Conservation (phyloP, 2,797 vertebrate genomes). For the Galagoides demidoff region DNA sequence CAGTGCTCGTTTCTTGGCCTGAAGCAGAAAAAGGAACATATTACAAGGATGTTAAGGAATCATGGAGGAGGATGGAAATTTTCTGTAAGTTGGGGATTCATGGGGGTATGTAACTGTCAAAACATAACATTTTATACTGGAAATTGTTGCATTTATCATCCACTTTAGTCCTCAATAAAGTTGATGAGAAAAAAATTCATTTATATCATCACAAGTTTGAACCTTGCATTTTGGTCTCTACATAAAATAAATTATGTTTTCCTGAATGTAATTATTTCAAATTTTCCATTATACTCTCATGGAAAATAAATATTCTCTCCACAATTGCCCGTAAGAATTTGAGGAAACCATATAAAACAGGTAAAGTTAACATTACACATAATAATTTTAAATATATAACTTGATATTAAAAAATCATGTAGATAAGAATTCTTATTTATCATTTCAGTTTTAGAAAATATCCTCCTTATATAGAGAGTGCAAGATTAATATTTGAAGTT, state of each 20-base stretch:
- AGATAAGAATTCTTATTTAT: not conserved
- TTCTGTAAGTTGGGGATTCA: not conserved
- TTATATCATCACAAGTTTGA: not conserved
- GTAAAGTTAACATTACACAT: not conserved
- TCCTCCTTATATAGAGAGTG: not conserved
- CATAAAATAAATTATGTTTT: not conserved
- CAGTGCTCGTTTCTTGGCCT: not conserved
- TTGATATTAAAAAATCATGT: not conserved
- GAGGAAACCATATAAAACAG: not conserved
- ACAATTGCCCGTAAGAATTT: not conserved
- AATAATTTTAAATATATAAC: not conserved
- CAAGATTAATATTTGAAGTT: slow-evolving; percentile 7
- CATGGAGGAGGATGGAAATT: not conserved
- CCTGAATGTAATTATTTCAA: not conserved
- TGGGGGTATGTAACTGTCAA: not conserved
- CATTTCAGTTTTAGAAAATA: not conserved
- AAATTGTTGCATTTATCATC: not conserved
- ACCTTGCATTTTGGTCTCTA: not conserved
- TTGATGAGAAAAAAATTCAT: not conserved
- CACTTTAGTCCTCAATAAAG: not conserved
- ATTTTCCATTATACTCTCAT: not conserved
- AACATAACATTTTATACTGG: not conserved
- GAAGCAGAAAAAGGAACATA: not conserved
- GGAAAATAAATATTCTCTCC: not conserved
- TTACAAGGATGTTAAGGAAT: not conserved